phyloP scores from a whole-genome alignment of 2,797 vertebrate species.

The Pangasius larnaudii region DNA sequence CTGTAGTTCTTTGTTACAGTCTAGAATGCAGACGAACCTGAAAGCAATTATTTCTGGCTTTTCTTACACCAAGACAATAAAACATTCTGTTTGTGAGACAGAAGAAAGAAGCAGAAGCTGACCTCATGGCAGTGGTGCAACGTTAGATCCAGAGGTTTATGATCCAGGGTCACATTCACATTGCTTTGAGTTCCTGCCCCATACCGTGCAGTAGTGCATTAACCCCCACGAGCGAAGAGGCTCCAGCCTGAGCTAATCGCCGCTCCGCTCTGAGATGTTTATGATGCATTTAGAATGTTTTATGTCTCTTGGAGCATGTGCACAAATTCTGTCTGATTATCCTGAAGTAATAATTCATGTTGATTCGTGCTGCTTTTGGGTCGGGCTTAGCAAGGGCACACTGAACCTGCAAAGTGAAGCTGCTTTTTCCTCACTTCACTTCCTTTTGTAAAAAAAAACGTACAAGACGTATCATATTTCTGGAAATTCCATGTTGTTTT shows the following conservation, averaged over 20 bases:
- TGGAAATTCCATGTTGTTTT: background rate
- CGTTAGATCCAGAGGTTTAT: constrained; percentile 64
- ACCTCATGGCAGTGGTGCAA: constrained; percentile 45
- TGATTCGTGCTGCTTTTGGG: constrained; percentile 37
- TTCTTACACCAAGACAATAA: constrained; percentile 69
- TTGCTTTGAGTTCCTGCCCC: constrained; percentile 23
- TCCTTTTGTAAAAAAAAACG: background rate
- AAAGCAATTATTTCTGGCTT: constrained; percentile 65
- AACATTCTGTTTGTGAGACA: constrained; percentile 65
- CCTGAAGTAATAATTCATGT: constrained; percentile 49
- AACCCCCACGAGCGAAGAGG: constrained; percentile 42
- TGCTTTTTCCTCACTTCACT: constrained; percentile 2
- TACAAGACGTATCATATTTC: constrained; percentile 7
- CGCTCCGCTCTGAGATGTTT: constrained; percentile 54
- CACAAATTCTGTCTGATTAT: constrained; percentile 42
- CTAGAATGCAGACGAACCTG: background rate
- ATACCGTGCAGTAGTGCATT: constrained; percentile 42
- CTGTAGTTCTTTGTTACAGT: background rate
- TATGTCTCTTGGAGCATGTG: constrained; percentile 50
- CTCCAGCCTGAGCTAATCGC: constrained; percentile 48
- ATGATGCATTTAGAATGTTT: constrained; percentile 59
- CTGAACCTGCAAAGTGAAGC: constrained; percentile 1
- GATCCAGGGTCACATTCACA: constrained; percentile 67
- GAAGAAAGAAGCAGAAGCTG: constrained; percentile 65
- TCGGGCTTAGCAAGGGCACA: constrained; percentile 41